Base-by-base conservation (phyloP, 2,888 invertebrate genomes). In the Dioctria linearis region DNA sequence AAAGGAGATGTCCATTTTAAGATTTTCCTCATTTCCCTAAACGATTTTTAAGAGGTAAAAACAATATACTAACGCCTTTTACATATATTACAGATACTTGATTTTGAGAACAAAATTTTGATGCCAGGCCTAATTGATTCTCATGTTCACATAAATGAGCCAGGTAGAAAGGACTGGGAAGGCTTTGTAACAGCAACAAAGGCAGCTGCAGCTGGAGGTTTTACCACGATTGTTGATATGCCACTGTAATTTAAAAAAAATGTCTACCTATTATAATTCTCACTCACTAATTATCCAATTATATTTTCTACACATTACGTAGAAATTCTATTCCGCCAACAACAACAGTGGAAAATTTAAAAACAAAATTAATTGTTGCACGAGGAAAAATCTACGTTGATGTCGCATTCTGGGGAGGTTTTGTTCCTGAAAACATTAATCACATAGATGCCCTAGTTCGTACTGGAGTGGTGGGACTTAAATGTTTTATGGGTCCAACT, bases 391-490 rank as follows among this genome's bases (percentile, higher is more conserved):
- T 92, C 40, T 93, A 90, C 83, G 92, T 94, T 0, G 94, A 95
- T 86, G 92, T 94, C 65, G 94, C 92, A 3, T 94, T 94, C 87
- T 95, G 94, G 94, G 94, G 94, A n/a, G 94, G 94, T n/a, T 90
- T 94, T 1, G 90, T 94, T 69, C 93, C 93, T 0, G 92, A 91
- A 81, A 94, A 94, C 87, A 88, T 91, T 86, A 92, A 90, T 82
- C 91, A 93, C 0, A 87, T 94, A 42, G 86, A 88, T 51, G 89
- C 90, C 6, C 87, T 94, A 82, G 90, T 94, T 0, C 87, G 90
- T 6, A 92, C 91, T 76, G 94, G 94, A 2, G 94, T 94, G 0
- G 92, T 94, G 46, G 95, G 94, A 2, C 93, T 95, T 84, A 94
- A 94, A 88, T 94, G 94, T 86, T 94, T 94, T 82, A 88, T 95